Evolutionary conservation across 2,113 vertebrate species (phyloP), one percentile per base, ranked within the genome.

Genomic region (Xenus cinereus): DNA sequence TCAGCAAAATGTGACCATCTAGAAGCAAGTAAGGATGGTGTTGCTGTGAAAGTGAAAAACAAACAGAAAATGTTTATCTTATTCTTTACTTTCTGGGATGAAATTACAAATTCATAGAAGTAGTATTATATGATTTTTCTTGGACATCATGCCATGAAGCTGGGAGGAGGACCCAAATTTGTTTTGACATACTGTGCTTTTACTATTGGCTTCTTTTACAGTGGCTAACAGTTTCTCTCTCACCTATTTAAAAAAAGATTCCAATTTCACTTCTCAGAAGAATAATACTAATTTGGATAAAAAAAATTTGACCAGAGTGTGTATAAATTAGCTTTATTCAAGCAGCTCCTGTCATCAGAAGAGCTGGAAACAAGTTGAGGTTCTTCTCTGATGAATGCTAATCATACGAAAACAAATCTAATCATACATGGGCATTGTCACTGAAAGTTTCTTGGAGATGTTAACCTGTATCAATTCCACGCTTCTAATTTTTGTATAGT

Each of bases 1-100:
- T 98, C 98, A 98, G 97, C 98, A 98, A 98, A 98, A 98, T 98
- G 97, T 98, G 98, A 96, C 98, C 97, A 98, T 98, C 95, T 97
- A 98, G 97, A 98, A 98, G 96, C 94, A 84, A 96, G 96, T 96
- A 97, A 97, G 92, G 95, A 97, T 97, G 97, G 85, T 88, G 86
- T 97, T 95, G 97, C 96, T 91, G 84, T 97, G 95, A 97, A 97
- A 98, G 96, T 97, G 95, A 97, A 98, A 98, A 97, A 97, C 96
- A 98, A 98, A 98, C 95, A 98, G 94, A 97, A 97, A 96, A 97
- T 98, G 96, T 98, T 98, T 97, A 98, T 97, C 97, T 98, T 98
- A 87, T 95, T 97, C 89, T 96, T 94, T 89, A 80, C 93, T 96
- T 97, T 96, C 82, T 87, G 90, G 80, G 81, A 98, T 97, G 96